Evolutionary conservation across 2,113 vertebrate species (phyloP), one percentile per base, ranked within the genome.

Genomic region (Xyrauchen texanus): DNA sequence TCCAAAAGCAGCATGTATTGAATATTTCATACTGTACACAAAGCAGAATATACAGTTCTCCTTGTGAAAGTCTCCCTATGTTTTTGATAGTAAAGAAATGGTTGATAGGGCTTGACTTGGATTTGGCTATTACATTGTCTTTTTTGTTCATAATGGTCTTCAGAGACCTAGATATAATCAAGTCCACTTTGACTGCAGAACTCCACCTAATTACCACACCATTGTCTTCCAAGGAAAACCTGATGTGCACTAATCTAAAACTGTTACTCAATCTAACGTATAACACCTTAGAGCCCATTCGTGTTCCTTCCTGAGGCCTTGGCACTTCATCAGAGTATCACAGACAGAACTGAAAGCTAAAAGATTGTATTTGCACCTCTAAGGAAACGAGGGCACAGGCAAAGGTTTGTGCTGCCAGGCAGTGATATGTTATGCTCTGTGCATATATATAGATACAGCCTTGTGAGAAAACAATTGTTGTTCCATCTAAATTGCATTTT

Each of bases 311-410:
- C 75, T 68, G 49, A 16, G 51, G 68, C 74, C 42, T 63, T 83
- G 74, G 66, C 63, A 83, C 75, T 77, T 84, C 66, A 81, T 81
- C 79, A 81, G 55, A 58, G 72, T 65, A 73, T 57, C 21, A 60
- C 21, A 77, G 67, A 55, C 80, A 71, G 60, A 7, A 51, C 70
- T 78, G 49, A 70, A 67, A 64, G 79, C 67, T 75, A 72, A 49
- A 80, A 84, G 80, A 78, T 75, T 74, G 63, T 75, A 66, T 76
- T 84, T 81, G 72, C 75, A 77, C 68, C 78, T 83, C 64, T 68
- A 52, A 80, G 61, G 34, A 80, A 73, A 76, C 46, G 15, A 80
- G 52, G 66, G 66, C 68, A 68, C 8, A 0, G 63, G 62, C 21
- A 42, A 42, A 61, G 62, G 55, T 47, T 83, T 77, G 44, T 49